Evolutionary conservation across 2,113 vertebrate genomes (phyloP).

Genomic region (Elachura formosa): DNA sequence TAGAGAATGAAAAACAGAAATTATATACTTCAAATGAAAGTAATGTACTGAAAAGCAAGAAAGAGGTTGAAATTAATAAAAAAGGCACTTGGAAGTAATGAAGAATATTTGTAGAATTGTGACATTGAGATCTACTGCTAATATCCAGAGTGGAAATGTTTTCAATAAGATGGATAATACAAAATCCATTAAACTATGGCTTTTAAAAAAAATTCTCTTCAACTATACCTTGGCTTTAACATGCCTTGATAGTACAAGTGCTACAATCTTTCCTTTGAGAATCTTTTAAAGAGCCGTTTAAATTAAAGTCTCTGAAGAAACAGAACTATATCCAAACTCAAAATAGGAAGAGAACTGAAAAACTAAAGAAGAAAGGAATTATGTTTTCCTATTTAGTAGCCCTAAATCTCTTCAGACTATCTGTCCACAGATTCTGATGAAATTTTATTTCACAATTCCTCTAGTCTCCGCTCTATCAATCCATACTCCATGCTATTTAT

Average conservation of each 20-base stretch:
- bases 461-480: background rate
- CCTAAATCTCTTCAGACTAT: background rate
- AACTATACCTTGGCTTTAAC: no score
- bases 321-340: background rate
- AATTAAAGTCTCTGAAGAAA: background rate
- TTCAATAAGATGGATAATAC: background rate
- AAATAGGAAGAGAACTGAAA: background rate
- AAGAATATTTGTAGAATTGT: background rate
- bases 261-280: background rate
- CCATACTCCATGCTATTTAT: background rate
- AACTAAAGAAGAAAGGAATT: background rate
- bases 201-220: no score
- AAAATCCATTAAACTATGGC: background rate
- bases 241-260: accelerated
- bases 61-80: background rate
- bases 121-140: background rate
- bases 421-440: background rate
- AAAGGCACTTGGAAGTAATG: background rate
- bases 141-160: background rate
- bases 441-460: background rate
- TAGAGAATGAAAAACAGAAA: background rate
- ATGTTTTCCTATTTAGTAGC: background rate
- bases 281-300: background rate
- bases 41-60: background rate
- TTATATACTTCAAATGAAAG: background rate